Base-by-base conservation (phyloP, 2,888 invertebrate species). In the Yponomeuta evonymella region DNA sequence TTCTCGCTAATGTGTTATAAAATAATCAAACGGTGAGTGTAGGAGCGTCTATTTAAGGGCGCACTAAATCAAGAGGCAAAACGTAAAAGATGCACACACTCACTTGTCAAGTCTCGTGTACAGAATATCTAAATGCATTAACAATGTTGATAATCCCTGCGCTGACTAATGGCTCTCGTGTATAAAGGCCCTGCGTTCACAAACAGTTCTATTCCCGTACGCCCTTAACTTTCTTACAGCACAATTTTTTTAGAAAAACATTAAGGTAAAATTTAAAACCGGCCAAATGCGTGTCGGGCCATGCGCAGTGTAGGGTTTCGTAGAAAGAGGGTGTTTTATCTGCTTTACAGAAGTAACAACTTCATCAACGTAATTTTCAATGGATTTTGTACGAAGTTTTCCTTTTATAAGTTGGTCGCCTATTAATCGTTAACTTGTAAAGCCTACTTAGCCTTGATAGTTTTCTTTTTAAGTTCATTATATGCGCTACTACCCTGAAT, bases 101-200 rank as follows among this genome's bases (percentile, higher is more conserved):
- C 51, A 12, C 51, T 58, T 58, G 51, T 58, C 65, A 30, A 4
- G 29, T 30, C 65, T 33, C 65, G 29, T 30, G 30, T 65, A 33
- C 29, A 9, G 29, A 65, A 64, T 64, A 64, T 64, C 30, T 64
- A 29, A 64, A 65, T 58, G 65, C 65, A 29, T 65, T 65, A 30
- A 65, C 23, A 43, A 43, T 15, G 67, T 67, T 43, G 67, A n/a
- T 67, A 36, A 67, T 36, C 67, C 67, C 67, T 36, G 67, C 33
- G 30, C 75, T 78, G 78, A 79, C 74, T 74, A 78, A 79, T 75
- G 73, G 67, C 69, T 67, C 70, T 72, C 74, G 71, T 71, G 70
- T 75, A 74, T 70, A 67, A 67, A 48, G 62, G 58, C 73, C 68
- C 43, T 70, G 67, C 68, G 67, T 70, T 67, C 33, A 30, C 65